phyloP scores from a whole-genome alignment of 2,113 vertebrate genomes.

The Hippocampus mohnikei region DNA sequence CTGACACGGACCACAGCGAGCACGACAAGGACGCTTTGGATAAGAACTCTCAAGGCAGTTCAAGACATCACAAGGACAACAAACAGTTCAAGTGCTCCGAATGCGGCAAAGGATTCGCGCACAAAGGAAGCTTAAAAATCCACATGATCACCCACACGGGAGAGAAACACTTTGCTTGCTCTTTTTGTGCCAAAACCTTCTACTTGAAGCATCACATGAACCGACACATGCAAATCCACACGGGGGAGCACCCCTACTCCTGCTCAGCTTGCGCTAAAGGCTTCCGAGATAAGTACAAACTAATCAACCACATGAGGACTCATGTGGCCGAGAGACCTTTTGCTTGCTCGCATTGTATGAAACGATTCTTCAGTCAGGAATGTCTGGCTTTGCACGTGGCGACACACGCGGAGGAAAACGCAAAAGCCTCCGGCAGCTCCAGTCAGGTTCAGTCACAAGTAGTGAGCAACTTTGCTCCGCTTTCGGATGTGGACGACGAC shows the following conservation, averaged over 20 bases:
- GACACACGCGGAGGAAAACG: neutral
- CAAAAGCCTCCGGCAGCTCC: neutral
- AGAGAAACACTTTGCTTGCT: constrained; percentile 3
- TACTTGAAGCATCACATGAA: constrained; percentile 2
- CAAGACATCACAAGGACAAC: neutral
- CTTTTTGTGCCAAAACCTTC: neutral
- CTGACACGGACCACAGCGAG: neutral
- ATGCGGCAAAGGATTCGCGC: neutral
- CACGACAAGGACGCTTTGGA: neutral
- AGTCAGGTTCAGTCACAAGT: neutral
- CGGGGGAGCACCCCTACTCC: neutral
- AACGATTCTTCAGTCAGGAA: neutral
- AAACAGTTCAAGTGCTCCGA: neutral
- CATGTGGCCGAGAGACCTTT: neutral
- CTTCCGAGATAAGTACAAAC: neutral
- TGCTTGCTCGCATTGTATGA: neutral
- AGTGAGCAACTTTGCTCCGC: neutral
- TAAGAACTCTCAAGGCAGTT: no score
- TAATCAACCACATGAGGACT: neutral
- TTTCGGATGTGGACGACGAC: neutral
- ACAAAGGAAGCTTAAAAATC: neutral
- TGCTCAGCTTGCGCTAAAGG: neutral
- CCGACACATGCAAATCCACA: neutral
- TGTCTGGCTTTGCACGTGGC: neutral
- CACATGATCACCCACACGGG: constrained; percentile 1